A percentile compares a stretch with the other conserved stretches of the same genome.
These are phyloP conservation scores for Stomorhina lunata DNA, from an alignment of 2,888 invertebrate genomes.

Conservation along the genomic window DNA sequence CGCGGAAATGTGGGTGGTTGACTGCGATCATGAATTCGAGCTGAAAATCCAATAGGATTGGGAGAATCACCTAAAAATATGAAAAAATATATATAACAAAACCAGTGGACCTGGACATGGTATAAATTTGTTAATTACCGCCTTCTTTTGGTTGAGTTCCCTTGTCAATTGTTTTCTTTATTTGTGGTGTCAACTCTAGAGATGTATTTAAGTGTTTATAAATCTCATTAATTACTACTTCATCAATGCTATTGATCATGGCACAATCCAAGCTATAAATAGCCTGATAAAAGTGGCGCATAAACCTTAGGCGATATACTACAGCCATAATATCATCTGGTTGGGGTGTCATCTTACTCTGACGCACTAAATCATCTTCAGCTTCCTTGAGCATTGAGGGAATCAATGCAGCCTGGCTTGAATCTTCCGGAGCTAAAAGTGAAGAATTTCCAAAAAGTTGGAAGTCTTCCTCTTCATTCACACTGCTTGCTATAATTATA, in stretches of 20 bases:
- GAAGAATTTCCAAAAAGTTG: constrained; percentile 94
- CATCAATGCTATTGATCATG: constrained; percentile 81
- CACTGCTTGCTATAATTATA: constrained; percentile 91
- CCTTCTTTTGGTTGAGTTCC: constrained; percentile 85
- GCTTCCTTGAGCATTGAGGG: constrained; percentile 90
- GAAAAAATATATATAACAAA: neutral
- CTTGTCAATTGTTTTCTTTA: constrained; percentile 87
- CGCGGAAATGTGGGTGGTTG: constrained; percentile 99
- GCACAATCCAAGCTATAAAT: constrained; percentile 80
- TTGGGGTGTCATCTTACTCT: constrained; percentile 80
- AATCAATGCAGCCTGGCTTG: constrained; percentile 88
- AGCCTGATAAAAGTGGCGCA: constrained; percentile 91
- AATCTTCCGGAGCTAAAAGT: constrained; percentile 86
- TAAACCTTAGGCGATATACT: constrained; percentile 91
- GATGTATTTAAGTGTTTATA: constrained; percentile 90
- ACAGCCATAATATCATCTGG: constrained; percentile 85
- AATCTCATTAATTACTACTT: constrained; percentile 85
- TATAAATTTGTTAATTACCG: constrained; percentile 68
- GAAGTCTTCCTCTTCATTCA: constrained; percentile 98
- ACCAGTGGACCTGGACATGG: neutral
- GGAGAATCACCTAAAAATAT: constrained; percentile 83
- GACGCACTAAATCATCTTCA: constrained; percentile 92
- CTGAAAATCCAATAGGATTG: constrained; percentile 96
- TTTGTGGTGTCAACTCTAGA: constrained; percentile 89
- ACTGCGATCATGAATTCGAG: constrained; percentile 95